These are phyloP conservation scores for Ericerus pela DNA, from an alignment of 1,140 invertebrate genomes.

Conservation along the genomic window DNA sequence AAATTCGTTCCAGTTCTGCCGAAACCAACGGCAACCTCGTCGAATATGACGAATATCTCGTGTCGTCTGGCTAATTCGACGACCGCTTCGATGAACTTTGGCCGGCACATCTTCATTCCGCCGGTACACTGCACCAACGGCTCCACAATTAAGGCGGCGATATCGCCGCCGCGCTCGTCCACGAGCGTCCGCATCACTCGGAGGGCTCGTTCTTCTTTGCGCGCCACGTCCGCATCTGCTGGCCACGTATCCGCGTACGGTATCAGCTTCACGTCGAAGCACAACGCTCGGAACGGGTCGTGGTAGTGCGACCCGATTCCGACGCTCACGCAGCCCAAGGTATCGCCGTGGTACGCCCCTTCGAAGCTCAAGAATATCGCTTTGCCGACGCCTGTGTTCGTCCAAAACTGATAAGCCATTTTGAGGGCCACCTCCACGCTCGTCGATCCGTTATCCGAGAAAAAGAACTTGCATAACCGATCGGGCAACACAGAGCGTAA, in stretches of 20 bases:
- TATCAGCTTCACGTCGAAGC: background rate
- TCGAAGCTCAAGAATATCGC: conserved; percentile 7
- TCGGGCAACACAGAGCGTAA: conserved; percentile 8
- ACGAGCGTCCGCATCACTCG: background rate
- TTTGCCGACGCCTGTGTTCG: conserved; percentile 1
- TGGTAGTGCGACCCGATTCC: background rate
- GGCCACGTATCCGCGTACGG: conserved; percentile 7
- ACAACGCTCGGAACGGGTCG: background rate
- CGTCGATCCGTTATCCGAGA: conserved; percentile 17
- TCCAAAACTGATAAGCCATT: conserved; percentile 20
- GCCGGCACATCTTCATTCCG: conserved; percentile 22
- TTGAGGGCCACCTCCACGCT: conserved; percentile 21
- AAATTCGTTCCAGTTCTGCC: conserved; percentile 24
- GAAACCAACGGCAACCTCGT: conserved; percentile 24
- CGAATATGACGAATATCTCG: conserved; percentile 20
- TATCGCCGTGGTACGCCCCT: conserved; percentile 20
- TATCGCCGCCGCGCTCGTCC: background rate
- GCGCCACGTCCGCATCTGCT: background rate
- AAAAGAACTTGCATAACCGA: conserved; percentile 12
- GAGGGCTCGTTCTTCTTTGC: background rate
- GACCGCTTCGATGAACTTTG: conserved; percentile 15
- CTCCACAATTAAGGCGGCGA: conserved; percentile 23
- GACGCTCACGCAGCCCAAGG: conserved; percentile 17
- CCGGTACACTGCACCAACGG: conserved; percentile 23
- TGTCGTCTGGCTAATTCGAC: conserved; percentile 14